Evolutionary conservation across 2,113 vertebrate species (phyloP), one percentile per base, ranked within the genome.

Genomic region (Actenoides hombroni): DNA sequence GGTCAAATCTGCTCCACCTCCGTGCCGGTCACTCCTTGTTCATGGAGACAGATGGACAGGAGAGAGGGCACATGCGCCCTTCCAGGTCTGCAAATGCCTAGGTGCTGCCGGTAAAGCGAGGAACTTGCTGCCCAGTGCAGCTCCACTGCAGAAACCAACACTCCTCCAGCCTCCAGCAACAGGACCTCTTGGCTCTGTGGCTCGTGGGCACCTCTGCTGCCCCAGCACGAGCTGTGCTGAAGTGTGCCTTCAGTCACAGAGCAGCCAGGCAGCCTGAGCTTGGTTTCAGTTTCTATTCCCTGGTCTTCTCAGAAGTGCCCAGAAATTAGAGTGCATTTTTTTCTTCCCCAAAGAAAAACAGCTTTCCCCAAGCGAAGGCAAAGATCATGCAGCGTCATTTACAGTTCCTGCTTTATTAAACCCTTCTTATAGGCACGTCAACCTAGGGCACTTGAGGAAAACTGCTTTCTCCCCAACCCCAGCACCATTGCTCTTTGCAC

Each of bases 271-370:
- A 33, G 24, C 33, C n/a, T 3, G 10, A 33, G 19, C 6, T 13
- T 16, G 19, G 1, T 97, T 94, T 95, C 92, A 2, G 35, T 95
- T 97, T 95, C 95, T 6, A 63, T 95, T 96, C 93, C 70, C 11
- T 1, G 39, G 12, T 37, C 8, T 0, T 35, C 63, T 65, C 60
- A n/a, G n/a, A 54, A 10, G 8, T 0, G 3, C 4, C 6, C 44
- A 37, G 56, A 29, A 75, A 49, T 42, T 6, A 9, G 5, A 37
- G 23, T 9, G 54, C 48, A 23, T 39, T 21, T 31, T n/a, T 71
- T 12, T 53, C 59, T 48, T 17, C 46, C 69, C 67, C 61, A 19
- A 39, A 64, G 11, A 5, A 12, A 15, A 6, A 11, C 79, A 40
- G 21, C 42, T 48, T 91, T 48, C 61, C 53, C 56, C 11, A 3